Percentiles rank a stretch among this genome's conserved stretches.
Evolutionary conservation across 2,113 vertebrate species (phyloP).

Genomic region (Trichechus manatus): DNA sequence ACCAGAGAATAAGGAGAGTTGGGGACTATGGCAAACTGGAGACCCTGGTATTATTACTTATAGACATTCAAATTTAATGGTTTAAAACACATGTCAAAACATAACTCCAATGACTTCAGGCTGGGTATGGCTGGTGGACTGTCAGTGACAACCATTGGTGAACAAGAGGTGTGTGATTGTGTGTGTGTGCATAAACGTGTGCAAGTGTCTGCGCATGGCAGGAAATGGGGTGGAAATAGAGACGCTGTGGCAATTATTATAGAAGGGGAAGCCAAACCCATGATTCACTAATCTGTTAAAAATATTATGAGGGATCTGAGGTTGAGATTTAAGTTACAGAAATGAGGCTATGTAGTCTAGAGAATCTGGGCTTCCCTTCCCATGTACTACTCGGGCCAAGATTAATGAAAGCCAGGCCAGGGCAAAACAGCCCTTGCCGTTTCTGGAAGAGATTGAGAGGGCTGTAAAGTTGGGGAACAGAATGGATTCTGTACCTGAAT

Average conservation of each 20-base stretch:
- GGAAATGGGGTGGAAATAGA: not conserved
- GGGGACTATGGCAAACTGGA: not conserved
- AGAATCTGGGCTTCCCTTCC: not conserved
- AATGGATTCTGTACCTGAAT: constrained; percentile 66
- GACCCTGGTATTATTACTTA: not conserved
- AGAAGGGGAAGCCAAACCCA: not conserved
- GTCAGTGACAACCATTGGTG: not conserved
- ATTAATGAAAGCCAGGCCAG: constrained; percentile 14
- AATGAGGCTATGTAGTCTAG: not conserved
- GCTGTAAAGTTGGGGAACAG: constrained; percentile 57
- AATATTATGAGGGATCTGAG: not conserved
- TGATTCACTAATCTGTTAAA: not conserved
- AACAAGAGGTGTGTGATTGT: not conserved
- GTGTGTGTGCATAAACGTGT: not conserved
- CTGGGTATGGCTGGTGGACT: not conserved
- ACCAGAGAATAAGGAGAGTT: not conserved
- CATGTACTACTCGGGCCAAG: not conserved
- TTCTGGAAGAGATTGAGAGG: constrained; percentile 61
- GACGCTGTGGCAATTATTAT: not conserved
- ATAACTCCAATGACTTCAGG: not conserved
- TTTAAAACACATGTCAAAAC: not conserved
- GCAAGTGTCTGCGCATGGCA: no score
- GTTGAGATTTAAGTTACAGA: not conserved
- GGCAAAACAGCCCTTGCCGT: not conserved
- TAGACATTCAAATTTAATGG: not conserved